phyloP scores from a whole-genome alignment of 1,140 invertebrate species.

The Drosophila bocki region DNA sequence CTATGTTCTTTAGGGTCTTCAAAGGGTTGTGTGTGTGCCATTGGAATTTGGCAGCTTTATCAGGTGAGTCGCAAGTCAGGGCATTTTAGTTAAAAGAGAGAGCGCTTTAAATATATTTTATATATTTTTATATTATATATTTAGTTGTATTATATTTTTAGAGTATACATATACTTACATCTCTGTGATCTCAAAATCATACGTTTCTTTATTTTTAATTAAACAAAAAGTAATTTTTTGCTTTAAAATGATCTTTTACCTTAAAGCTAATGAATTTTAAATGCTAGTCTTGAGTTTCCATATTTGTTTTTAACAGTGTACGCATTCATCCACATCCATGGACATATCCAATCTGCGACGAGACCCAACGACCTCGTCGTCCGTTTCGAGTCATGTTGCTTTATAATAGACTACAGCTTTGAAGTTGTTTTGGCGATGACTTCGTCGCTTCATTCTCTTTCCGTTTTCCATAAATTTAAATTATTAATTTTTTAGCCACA shows the following conservation, averaged over 20 bases:
- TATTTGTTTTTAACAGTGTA: background rate
- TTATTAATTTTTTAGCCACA: slow-evolving; percentile 82
- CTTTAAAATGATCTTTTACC: too few species aligned
- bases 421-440: slow-evolving; percentile 78
- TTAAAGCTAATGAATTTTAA: background rate
- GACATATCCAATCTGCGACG: slow-evolving; percentile 50
- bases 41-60: too few species aligned
- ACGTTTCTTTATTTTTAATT: background rate
- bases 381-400: slow-evolving; percentile 67
- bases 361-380: slow-evolving; percentile 38
- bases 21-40: too few species aligned
- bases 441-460: slow-evolving; percentile 80
- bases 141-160: background rate
- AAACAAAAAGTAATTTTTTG: background rate
- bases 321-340: slow-evolving; percentile 33
- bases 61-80: too few species aligned
- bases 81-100: too few species aligned
- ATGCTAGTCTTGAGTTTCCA: background rate
- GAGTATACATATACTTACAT: background rate
- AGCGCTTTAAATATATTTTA: too few species aligned
- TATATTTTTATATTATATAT: too few species aligned
- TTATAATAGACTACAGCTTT: slow-evolving; percentile 80
- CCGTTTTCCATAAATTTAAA: slow-evolving; percentile 81
- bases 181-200: background rate
- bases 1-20: background rate